Evolutionary conservation across 2,113 vertebrate genomes (phyloP), one percentile per base, ranked within the genome.

Genomic region (Pterocles orientalis): DNA sequence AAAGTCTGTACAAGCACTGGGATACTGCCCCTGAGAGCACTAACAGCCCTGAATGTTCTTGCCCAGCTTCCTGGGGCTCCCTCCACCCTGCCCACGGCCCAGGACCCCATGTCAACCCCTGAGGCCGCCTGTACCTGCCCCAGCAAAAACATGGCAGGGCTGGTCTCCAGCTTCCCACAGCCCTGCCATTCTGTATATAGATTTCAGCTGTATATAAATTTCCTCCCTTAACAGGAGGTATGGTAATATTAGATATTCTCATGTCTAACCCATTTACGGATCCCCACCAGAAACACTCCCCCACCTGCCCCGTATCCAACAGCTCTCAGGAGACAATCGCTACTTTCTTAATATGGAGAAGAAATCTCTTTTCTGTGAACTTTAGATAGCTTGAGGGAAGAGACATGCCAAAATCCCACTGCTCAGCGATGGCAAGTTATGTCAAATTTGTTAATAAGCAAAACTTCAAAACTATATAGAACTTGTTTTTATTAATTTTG

Each of bases 61-160:
- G 6, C 6, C 6, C 17, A 70, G 7, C 4, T 0, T 2, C 4
- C 16, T 0, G 2, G 7, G 23, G 18, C 2, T 47, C 2, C 3
- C 4, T 4, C 4, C 10, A 61, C 6, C 6, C 12, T 53, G 12
- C 8, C 28, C 51, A 56, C 15, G 21, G 36, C 16, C 7, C 36
- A 18, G 9, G 60, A 61, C 24, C 21, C 9, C 60, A 61, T 39
- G 17, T 41, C 61, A 62, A 7, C 39, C 61, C 5, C 36, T 62
- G 25, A 24, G 25, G 36, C 25, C 7, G 6, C 18, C 14, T 51
- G 10, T 0, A 31, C 7, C 28, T 80, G 19, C 4, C 20, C 13
- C 47, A 76, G 12, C 34, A 33, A 29, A 33, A 11, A 18, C 18
- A n/a, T 11, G 34, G 18, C 33, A 57, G 8, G 13, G 20, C 41